Base-by-base conservation (phyloP, 2,888 invertebrate species). In the Melikaiella ostensackeni region DNA sequence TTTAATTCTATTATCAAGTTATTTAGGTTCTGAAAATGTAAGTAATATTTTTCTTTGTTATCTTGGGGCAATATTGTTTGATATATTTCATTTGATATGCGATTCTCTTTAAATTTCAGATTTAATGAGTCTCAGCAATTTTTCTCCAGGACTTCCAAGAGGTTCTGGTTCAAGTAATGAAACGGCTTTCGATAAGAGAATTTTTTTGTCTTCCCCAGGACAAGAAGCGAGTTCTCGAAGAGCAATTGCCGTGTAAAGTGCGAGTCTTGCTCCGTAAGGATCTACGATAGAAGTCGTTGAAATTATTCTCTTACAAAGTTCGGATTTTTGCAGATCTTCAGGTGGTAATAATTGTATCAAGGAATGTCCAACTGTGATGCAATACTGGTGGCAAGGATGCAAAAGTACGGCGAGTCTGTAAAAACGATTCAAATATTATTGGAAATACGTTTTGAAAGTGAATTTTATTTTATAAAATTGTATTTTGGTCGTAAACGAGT, bases 361-460 rank as follows among this genome's bases (percentile, higher is more conserved):
- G 0, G 96, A 96, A 91, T 97, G 97, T 85, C 96, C 96, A 11
- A 97, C 93, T 0, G 96, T 94, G 86, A 96, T 96, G 82, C 96
- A 93, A 85, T 97, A 96, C 89, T 96, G 97, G 91, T 97, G 97
- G 88, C 96, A 95, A 0, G 96, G 95, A 92, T 97, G 97, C 77
- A 97, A 92, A 84, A 97, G 82, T 19, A 88, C 84, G 9, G 79
- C 84, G 19, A 91, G 82, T 55, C 91, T 91, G n/a, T 35, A 84
- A 82, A 64, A 21, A 70, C 63, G 70, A 74, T 57, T 16, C 19
- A 1, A 16, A 42, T 16, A 0, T 42, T 1, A 42, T 42, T 1
- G 16, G 42, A 42, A 42, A 0, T 16, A 6, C 16, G 1, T 13
- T 42, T 16, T 6, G 16, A 16, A 38, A 16, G 16, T 42, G 42